phyloP scores from a whole-genome alignment of 2,888 invertebrate genomes.

The Danaus chrysippus region DNA sequence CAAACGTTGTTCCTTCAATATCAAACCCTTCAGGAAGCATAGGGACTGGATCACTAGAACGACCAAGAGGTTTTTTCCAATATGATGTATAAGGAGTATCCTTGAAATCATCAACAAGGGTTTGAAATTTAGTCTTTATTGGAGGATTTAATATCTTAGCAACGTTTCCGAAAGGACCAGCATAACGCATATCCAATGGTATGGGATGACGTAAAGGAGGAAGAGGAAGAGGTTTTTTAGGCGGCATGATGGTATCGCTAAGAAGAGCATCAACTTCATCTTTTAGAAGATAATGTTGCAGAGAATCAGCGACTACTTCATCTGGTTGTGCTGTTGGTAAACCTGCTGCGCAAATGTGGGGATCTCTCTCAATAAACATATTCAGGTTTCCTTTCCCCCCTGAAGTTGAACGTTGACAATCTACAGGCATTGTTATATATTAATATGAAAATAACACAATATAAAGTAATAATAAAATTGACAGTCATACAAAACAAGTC shows the following conservation, averaged over 20 bases:
- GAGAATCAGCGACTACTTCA: conserved; percentile 42
- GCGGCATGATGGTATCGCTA: conserved; percentile 56
- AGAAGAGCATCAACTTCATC: conserved; percentile 62
- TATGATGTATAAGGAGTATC: conserved; percentile 59
- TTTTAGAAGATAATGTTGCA: conserved; percentile 59
- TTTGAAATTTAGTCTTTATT: conserved; percentile 57
- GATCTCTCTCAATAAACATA: conserved; percentile 58
- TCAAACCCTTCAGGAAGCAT: conserved; percentile 65
- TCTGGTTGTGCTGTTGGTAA: conserved; percentile 55
- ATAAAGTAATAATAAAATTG: not conserved
- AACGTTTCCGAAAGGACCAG: conserved; percentile 47
- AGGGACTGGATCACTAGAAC: conserved; percentile 51
- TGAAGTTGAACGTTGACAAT: conserved; percentile 51
- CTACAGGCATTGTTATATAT: conserved; percentile 46
- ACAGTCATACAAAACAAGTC: too few relatives aligned
- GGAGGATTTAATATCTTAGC: conserved; percentile 52
- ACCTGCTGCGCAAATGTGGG: conserved; percentile 63
- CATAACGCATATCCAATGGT: conserved; percentile 48
- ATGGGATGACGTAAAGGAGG: conserved; percentile 54
- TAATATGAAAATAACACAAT: conserved; percentile 11
- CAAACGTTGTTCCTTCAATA: conserved; percentile 50
- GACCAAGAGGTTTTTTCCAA: conserved; percentile 57
- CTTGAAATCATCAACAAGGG: conserved; percentile 57
- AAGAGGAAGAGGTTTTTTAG: conserved; percentile 44
- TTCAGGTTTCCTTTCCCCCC: conserved; percentile 67